phyloP scores from a whole-genome alignment of 2,888 invertebrate species.

The Apocheima hispidaria region DNA sequence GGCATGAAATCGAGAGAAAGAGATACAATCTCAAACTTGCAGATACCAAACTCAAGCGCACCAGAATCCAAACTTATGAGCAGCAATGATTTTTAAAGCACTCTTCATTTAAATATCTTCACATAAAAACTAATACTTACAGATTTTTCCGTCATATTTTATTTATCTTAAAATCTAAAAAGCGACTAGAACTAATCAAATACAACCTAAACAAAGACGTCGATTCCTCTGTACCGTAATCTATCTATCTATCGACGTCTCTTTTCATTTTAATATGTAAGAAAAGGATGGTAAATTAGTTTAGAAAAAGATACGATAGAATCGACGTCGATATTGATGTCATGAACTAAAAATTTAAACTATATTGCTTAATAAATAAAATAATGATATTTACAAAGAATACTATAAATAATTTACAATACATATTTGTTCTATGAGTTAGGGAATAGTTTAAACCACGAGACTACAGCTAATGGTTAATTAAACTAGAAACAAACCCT shows the following conservation, averaged over 20 bases:
- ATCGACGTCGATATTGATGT: constrained; percentile 1
- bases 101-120: constrained; percentile 28
- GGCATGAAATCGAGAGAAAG: background rate
- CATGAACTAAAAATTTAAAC: constrained; percentile 34
- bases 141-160: constrained; percentile 34
- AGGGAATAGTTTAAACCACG: constrained; percentile 7
- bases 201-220: constrained; percentile 68
- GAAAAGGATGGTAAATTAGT: background rate
- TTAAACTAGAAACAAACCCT: too few relatives aligned
- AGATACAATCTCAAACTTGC: background rate
- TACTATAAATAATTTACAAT: constrained; percentile 45
- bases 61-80: constrained; percentile 32
- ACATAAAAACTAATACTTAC: constrained; percentile 48
- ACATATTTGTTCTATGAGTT: constrained; percentile 39
- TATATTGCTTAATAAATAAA: constrained; percentile 61
- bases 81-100: constrained; percentile 34
- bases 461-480: background rate
- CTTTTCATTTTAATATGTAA: background rate
- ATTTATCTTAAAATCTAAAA: constrained; percentile 66
- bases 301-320: background rate
- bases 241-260: constrained; percentile 53
- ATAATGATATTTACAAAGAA: constrained; percentile 62
- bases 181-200: constrained; percentile 82
- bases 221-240: background rate
- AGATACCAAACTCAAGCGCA: background rate